These are phyloP conservation scores for Metellina segmentata DNA, from an alignment of 2,888 invertebrate species.

Conservation along the genomic window DNA sequence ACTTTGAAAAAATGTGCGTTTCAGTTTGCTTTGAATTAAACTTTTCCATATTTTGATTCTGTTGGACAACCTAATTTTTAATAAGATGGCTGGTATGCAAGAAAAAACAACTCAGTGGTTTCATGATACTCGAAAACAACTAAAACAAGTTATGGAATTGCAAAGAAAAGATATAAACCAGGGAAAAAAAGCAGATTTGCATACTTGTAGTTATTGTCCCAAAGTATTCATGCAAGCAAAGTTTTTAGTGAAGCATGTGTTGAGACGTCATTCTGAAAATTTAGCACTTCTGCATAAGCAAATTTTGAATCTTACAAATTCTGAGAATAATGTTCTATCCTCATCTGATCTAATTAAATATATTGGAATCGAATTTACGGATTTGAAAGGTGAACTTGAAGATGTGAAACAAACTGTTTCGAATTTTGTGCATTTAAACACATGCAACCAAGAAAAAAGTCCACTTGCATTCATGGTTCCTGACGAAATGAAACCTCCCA, in stretches of 20 bases:
- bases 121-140: not conserved
- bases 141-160: not conserved
- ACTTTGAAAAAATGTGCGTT: too few relatives aligned
- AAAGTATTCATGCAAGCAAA: constrained; percentile 36
- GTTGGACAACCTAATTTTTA: not conserved
- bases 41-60: too few relatives aligned
- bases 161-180: not conserved
- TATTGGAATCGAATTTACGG: constrained; percentile 28
- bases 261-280: constrained; percentile 45
- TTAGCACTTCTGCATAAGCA: constrained; percentile 22
- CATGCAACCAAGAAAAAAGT: not conserved
- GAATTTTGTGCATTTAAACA: not conserved
- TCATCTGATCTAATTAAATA: not conserved
- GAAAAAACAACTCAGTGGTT: constrained; percentile 20
- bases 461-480: not conserved
- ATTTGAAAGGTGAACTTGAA: constrained; percentile 36
- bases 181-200: not conserved
- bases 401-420: constrained; percentile 13
- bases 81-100: constrained; percentile 39
- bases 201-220: constrained; percentile 47
- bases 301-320: not conserved
- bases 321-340: not conserved
- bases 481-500: not conserved
- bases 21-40: too few relatives aligned
- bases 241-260: constrained; percentile 50